Conservation (phyloP, 2,113 vertebrate genomes). For the Tetrao urogallus region DNA sequence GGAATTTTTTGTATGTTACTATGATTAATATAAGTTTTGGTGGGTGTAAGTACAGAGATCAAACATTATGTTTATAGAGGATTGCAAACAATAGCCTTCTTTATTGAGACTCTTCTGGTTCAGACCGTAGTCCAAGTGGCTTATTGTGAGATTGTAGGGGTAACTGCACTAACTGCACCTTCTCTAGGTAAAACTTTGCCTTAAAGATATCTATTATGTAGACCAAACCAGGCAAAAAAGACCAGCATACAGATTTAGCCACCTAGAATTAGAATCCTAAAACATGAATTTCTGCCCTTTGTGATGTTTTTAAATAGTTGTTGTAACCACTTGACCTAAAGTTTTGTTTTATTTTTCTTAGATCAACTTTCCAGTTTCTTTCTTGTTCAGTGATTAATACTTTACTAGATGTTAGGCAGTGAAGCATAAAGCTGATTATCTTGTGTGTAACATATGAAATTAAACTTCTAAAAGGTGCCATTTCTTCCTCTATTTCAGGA, state of each 20-base stretch:
- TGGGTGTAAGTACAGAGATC: not conserved
- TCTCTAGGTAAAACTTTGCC: not conserved
- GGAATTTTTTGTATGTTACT: not conserved
- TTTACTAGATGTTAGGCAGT: not conserved
- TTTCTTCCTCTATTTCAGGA: conserved; percentile 81
- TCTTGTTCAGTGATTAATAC: not conserved
- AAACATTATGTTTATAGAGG: not conserved
- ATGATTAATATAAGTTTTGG: not conserved
- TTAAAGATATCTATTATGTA: not conserved
- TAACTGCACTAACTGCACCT: not conserved
- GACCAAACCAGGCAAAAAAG: not conserved
- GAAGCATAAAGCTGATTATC: not conserved
- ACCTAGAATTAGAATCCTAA: not conserved
- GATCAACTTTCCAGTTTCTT: not conserved
- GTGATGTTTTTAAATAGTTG: not conserved
- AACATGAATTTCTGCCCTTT: not conserved
- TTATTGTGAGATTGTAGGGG: not conserved
- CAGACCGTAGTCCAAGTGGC: not conserved
- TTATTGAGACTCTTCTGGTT: not conserved
- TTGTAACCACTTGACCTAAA: not conserved
- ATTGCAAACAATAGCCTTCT: not conserved
- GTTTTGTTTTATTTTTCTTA: not conserved
- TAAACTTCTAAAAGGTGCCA: not conserved
- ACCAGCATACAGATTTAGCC: not conserved
- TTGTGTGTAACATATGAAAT: not conserved